phyloP scores from a whole-genome alignment of 2,797 vertebrate species.

The Eupleurogrammus muticus region DNA sequence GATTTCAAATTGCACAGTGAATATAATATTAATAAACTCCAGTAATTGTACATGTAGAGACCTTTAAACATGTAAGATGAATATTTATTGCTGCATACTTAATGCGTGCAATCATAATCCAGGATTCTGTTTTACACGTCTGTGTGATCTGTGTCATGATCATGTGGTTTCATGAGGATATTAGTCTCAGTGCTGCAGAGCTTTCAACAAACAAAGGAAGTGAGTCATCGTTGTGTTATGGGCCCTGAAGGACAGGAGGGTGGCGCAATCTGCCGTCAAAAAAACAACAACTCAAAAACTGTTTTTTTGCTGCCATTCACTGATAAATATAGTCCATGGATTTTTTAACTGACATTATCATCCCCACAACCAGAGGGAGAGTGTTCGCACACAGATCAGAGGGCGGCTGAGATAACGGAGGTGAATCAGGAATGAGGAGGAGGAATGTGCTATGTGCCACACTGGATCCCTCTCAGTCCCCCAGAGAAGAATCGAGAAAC shows the following conservation, averaged over 20 bases:
- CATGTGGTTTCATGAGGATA: conserved; percentile 6
- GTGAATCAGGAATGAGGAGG: not conserved
- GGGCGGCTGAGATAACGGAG: not conserved
- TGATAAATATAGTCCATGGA: not conserved
- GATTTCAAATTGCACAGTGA: too few species aligned
- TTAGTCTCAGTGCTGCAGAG: not conserved
- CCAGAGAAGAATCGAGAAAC: not conserved
- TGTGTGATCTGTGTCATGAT: not conserved
- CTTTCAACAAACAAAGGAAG: conserved; percentile 26
- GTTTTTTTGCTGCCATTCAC: not conserved
- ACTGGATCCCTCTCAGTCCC: not conserved
- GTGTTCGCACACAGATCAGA: not conserved
- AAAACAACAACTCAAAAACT: not conserved
- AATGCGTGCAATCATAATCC: too few species aligned
- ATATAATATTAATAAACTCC: too few species aligned
- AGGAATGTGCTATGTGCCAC: conserved; percentile 15
- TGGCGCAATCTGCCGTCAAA: conserved; percentile 1
- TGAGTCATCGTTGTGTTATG: conserved; percentile 47
- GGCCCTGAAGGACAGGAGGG: conserved; percentile 23
- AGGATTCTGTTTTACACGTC: not conserved
- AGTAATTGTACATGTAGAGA: too few species aligned
- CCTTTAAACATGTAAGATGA: too few species aligned
- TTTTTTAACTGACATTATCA: not conserved
- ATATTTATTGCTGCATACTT: too few species aligned
- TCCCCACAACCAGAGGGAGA: not conserved